Evolutionary conservation across 2,797 vertebrate genomes (phyloP), one percentile per base, ranked within the genome.

Genomic region (Cyprinella venusta): DNA sequence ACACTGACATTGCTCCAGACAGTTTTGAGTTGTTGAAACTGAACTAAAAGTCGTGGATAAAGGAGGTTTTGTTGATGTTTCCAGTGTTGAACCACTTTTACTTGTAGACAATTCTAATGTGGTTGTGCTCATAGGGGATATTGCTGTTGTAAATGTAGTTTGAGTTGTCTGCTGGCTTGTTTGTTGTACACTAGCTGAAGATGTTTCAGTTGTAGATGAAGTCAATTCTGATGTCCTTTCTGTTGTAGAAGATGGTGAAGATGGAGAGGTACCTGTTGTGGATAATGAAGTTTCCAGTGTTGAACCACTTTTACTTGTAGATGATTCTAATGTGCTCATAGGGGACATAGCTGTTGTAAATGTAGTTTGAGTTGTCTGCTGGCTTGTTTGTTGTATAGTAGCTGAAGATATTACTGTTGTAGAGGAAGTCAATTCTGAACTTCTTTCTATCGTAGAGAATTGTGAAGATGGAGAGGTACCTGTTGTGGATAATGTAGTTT

Each of bases 1-100:
- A 70, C 93, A 93, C 0, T 83, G 5, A 65, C 92, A 92, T 9
- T 90, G 75, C 1, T 75, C 59, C 30, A 0, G 7, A 76, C 92
- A 94, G 1, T 6, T 82, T 64, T 38, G 63, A 54, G 30, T 18
- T n/a, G 76, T 85, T 63, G 88, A 85, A 75, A 70, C 6, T 3
- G 5, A 10, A 76, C 45, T 68, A 48, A 87, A 76, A 3, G 64
- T 19, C 24, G 76, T 59, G 1, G 67, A 15, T 8, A n/a, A 63
- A 83, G 76, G 54, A 67, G 1, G 8, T 5, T 6, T 36, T 77
- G 74, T 21, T 75, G 50, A 33, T 21, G 24, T 9, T 64, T 50
- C 52, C 70, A 59, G 0, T 65, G 71, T 48, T 52, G 21, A 10
- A 30, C 5, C 8, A 68, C 24, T 40, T 24, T 67, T 3, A 70